These are phyloP conservation scores for Platalea minor DNA, from an alignment of 2,797 vertebrate genomes.

Conservation along the genomic window DNA sequence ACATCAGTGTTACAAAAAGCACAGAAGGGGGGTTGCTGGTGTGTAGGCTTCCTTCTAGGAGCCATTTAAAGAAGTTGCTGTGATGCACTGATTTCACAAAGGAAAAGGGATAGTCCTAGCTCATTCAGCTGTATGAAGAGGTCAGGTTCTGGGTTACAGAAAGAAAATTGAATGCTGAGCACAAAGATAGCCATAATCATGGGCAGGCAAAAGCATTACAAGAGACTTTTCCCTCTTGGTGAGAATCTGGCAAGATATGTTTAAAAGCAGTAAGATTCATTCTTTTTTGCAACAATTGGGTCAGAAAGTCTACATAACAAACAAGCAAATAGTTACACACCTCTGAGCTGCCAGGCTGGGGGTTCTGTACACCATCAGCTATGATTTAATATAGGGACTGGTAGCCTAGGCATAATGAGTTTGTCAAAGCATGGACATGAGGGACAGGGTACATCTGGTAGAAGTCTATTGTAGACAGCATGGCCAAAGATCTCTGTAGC, in stretches of 20 bases:
- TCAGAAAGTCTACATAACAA: not conserved
- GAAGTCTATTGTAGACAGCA: not conserved
- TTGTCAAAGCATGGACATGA: not conserved
- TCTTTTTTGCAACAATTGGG: not conserved
- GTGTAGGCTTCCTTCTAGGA: not conserved
- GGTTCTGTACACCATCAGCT: not conserved
- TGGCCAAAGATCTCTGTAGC: not conserved
- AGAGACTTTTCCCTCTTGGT: not conserved
- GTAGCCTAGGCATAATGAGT: not conserved
- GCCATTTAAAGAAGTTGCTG: not conserved
- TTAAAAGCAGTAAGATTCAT: not conserved
- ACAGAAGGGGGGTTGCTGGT: not conserved
- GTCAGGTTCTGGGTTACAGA: not conserved
- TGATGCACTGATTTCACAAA: not conserved
- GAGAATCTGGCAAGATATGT: not conserved
- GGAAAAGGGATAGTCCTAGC: not conserved
- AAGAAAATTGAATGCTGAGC: not conserved
- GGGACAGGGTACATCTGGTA: not conserved
- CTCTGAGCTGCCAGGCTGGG: not conserved
- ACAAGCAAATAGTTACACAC: not conserved
- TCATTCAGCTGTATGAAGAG: not conserved
- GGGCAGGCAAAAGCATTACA: not conserved
- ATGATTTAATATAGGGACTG: not conserved
- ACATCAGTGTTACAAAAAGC: not conserved
- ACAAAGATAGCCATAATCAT: not conserved